Conservation (phyloP, 1,140 invertebrate species). For the Drosophila funebris region DNA sequence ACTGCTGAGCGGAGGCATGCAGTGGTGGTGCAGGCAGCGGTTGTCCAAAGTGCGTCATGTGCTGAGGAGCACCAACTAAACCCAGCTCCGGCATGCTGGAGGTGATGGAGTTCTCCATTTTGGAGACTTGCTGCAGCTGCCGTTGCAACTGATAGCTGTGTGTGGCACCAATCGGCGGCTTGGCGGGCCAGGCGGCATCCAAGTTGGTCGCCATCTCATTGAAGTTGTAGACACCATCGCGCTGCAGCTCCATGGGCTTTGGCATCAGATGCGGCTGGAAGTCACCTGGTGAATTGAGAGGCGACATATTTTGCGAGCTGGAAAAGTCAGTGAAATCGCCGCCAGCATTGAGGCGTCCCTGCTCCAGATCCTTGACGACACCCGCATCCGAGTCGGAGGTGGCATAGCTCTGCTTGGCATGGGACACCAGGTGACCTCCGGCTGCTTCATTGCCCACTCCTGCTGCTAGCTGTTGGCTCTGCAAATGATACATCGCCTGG, state of each 20-base stretch:
- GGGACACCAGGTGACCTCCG: constrained; percentile 41
- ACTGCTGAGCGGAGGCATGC: constrained; percentile 58
- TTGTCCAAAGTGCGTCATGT: constrained; percentile 13
- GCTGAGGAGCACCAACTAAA: constrained; percentile 10
- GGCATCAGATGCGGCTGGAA: constrained; percentile 74
- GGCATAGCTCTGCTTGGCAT: constrained; percentile 63
- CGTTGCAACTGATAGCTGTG: constrained; percentile 72
- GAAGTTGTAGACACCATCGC: constrained; percentile 78
- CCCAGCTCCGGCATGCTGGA: constrained; percentile 78
- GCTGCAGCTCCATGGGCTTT: constrained; percentile 77
- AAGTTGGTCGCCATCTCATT: constrained; percentile 80
- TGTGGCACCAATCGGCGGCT: constrained; percentile 53
- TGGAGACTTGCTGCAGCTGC: constrained; percentile 63
- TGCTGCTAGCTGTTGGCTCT: constrained; percentile 76
- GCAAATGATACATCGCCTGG: constrained; percentile 82
- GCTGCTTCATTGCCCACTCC: constrained; percentile 24
- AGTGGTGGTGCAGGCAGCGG: constrained; percentile 38
- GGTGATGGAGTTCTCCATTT: constrained; percentile 70
- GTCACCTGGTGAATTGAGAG: constrained; percentile 74
- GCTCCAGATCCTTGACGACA: constrained; percentile 76
- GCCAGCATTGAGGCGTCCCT: constrained; percentile 17
- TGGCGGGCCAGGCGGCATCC: constrained; percentile 73
- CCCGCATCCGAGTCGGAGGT: constrained; percentile 77
- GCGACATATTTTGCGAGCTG: constrained; percentile 78
- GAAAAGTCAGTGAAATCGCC: constrained; percentile 77